Percentiles rank a stretch among this genome's conserved stretches.
Conservation (phyloP, 2,797 vertebrate species). For the Florisuga fusca region DNA sequence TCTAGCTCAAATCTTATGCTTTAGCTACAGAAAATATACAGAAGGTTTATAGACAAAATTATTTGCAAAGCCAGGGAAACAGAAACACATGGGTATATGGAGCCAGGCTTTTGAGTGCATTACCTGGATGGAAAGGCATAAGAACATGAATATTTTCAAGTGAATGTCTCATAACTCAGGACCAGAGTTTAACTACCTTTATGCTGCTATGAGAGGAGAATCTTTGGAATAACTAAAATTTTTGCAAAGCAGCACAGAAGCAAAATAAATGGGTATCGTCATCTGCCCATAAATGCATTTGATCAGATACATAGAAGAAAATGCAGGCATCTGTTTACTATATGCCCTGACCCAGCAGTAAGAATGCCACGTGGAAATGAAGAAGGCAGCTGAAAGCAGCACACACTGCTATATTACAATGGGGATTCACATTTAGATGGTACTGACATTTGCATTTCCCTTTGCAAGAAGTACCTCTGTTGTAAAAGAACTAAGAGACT, state of each 20-base stretch:
- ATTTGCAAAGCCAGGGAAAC: not conserved
- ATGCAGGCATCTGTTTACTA: not conserved
- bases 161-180: not conserved
- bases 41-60: not conserved
- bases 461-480: not conserved
- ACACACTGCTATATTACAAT: not conserved
- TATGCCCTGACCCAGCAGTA: not conserved
- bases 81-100: not conserved
- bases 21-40: not conserved
- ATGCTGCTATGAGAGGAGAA: not conserved
- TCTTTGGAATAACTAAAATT: not conserved
- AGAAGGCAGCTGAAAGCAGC: not conserved
- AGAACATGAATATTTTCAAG: not conserved
- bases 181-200: not conserved
- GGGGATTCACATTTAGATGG: not conserved
- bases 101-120: not conserved
- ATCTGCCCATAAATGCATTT: not conserved
- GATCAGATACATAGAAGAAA: not conserved
- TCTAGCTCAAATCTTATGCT: not conserved
- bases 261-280: not conserved
- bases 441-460: not conserved
- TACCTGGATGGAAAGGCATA: not conserved
- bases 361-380: not conserved
- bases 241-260: not conserved
- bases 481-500: not conserved